A percentile compares a stretch with the other conserved stretches of the same genome.
phyloP scores from a whole-genome alignment of 2,797 vertebrate genomes.

The Sebastes glaucus region DNA sequence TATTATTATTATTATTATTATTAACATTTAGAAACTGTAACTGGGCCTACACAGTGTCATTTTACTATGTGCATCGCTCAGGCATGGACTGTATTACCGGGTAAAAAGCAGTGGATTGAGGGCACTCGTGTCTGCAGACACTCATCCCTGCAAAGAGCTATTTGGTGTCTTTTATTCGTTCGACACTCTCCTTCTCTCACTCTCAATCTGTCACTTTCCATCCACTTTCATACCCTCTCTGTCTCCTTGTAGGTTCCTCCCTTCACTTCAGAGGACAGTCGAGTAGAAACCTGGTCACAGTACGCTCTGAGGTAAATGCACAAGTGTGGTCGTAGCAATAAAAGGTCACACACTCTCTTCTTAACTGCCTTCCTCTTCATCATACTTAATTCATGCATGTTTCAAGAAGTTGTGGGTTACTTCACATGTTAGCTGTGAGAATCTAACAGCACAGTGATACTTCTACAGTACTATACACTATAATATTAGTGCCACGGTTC shows the following conservation, averaged over 20 bases:
- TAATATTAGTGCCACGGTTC: conserved; percentile 30
- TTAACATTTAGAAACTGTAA: background rate
- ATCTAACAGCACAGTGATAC: conserved; percentile 32
- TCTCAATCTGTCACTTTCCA: conserved; percentile 57
- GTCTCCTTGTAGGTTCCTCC: conserved; percentile 24
- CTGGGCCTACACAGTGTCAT: background rate
- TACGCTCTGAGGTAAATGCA: conserved; percentile 48
- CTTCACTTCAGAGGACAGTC: conserved; percentile 27
- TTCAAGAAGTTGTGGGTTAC: conserved; percentile 54
- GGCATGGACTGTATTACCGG: conserved; percentile 30
- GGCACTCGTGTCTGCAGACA: conserved; percentile 63
- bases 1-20: too few species aligned
- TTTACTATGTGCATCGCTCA: background rate
- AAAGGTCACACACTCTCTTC: conserved; percentile 40
- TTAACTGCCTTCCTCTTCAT: conserved; percentile 13
- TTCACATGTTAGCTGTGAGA: conserved; percentile 52
- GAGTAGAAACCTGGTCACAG: conserved; percentile 41
- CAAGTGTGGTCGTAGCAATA: conserved; percentile 33
- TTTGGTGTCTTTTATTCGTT: conserved; percentile 73
- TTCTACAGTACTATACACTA: conserved; percentile 5
- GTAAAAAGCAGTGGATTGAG: conserved; percentile 54
- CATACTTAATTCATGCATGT: conserved; percentile 76
- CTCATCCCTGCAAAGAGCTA: conserved; percentile 79
- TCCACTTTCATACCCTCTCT: conserved; percentile 25
- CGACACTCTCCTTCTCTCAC: conserved; percentile 56